phyloP scores from a whole-genome alignment of 2,113 vertebrate genomes.

The Oxygymnocypris stewartii region DNA sequence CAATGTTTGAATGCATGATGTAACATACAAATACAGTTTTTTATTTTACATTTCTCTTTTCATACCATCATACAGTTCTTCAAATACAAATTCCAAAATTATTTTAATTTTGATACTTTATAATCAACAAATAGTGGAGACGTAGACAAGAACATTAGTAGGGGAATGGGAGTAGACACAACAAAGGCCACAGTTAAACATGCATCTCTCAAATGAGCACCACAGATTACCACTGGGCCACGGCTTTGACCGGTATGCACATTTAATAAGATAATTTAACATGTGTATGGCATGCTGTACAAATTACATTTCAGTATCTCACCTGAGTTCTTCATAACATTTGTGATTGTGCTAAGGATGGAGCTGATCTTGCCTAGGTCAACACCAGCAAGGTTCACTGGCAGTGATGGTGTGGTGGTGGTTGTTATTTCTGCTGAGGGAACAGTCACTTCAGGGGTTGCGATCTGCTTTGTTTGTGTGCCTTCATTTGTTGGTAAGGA shows the following conservation, averaged over 20 bases:
- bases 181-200: neutral
- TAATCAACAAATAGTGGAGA: neutral
- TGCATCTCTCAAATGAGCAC: neutral
- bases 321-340: constrained; percentile 92
- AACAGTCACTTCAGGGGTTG: constrained; percentile 4
- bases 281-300: neutral
- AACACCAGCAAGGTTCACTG: constrained; percentile 79
- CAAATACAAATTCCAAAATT: neutral
- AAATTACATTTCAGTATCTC: constrained; percentile 60
- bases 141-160: neutral
- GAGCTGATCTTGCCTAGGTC: constrained; percentile 94
- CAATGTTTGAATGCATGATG: neutral
- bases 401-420: constrained; percentile 43
- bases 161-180: neutral
- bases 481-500: constrained; percentile 33
- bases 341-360: constrained; percentile 89
- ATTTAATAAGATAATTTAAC: neutral
- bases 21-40: neutral
- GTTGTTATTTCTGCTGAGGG: constrained; percentile 38
- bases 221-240: neutral
- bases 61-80: neutral
- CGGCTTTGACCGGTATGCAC: too few relatives aligned
- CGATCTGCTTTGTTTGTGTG: constrained; percentile 39
- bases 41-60: neutral
- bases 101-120: neutral